A percentile compares a stretch with the other conserved stretches of the same genome.
Conservation (phyloP, 2,888 invertebrate species). For the Epirrhoe alternata region DNA sequence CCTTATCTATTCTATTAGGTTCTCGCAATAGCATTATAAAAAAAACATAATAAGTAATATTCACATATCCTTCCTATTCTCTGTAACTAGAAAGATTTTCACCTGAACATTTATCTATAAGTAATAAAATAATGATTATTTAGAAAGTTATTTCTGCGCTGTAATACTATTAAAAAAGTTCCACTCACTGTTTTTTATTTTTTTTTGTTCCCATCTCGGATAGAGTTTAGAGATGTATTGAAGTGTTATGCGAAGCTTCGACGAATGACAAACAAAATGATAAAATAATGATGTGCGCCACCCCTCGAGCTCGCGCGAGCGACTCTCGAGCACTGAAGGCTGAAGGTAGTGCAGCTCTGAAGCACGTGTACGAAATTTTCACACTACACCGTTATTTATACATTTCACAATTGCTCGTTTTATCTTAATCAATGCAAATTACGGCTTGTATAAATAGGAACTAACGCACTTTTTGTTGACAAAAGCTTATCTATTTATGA, state of each 20-base stretch:
- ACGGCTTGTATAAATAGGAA: constrained; percentile 13
- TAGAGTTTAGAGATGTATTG: background rate
- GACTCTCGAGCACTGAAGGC: constrained; percentile 10
- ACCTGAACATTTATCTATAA: no score
- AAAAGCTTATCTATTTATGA: constrained; percentile 1
- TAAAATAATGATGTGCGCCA: background rate
- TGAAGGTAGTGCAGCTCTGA: constrained; percentile 9
- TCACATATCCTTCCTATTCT: no score
- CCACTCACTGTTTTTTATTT: constrained; percentile 26
- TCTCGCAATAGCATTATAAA: background rate
- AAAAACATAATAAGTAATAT: no score
- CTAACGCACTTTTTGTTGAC: constrained; percentile 8
- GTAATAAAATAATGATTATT: no score
- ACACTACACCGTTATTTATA: constrained; percentile 37
- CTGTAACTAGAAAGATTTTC: no score
- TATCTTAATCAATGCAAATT: constrained; percentile 38
- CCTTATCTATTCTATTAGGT: background rate
- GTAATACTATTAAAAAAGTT: background rate
- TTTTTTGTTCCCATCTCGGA: constrained; percentile 30
- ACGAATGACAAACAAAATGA: background rate
- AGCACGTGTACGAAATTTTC: constrained; percentile 32
- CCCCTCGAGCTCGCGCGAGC: constrained; percentile 8
- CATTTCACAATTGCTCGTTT: constrained; percentile 25
- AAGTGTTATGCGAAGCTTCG: background rate
- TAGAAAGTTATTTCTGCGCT: background rate